Evolutionary conservation across 2,113 vertebrate genomes (phyloP).

Genomic region (Dromaius novaehollandiae): DNA sequence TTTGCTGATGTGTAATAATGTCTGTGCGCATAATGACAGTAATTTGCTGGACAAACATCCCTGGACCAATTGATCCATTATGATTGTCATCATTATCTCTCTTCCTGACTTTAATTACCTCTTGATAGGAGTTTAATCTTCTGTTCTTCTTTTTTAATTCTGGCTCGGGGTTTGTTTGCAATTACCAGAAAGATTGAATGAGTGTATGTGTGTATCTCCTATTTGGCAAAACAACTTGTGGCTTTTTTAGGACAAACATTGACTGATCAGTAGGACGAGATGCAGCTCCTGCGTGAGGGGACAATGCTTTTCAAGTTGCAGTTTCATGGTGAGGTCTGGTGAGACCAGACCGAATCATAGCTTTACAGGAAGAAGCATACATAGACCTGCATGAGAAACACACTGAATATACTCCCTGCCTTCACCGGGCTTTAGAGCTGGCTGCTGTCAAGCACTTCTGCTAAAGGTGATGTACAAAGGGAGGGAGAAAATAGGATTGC

Average conservation of each 20-base stretch:
- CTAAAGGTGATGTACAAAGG: neutral
- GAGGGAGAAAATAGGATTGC: neutral
- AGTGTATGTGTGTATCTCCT: neutral
- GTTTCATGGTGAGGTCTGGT: neutral
- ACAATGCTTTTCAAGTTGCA: neutral
- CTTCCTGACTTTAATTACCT: slow-evolving; percentile 46
- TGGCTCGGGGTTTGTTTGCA: slow-evolving; percentile 12
- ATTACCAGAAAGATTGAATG: neutral
- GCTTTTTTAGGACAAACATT: neutral
- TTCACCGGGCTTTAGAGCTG: neutral
- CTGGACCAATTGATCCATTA: neutral
- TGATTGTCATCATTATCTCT: slow-evolving; percentile 7
- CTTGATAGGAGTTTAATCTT: slow-evolving; percentile 43
- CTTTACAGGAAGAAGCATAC: neutral
- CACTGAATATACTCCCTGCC: neutral
- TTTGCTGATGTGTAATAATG: slow-evolving; percentile 39
- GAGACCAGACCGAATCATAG: neutral
- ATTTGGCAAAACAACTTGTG: neutral
- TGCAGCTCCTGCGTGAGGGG: neutral
- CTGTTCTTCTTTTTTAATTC: neutral
- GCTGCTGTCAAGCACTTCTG: neutral
- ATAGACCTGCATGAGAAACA: neutral
- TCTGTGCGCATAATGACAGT: neutral
- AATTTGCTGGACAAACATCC: slow-evolving; percentile 67
- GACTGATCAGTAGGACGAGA: neutral